Conservation (phyloP, 64 coral and sea anemone species). For the Montipora efflorescens region DNA sequence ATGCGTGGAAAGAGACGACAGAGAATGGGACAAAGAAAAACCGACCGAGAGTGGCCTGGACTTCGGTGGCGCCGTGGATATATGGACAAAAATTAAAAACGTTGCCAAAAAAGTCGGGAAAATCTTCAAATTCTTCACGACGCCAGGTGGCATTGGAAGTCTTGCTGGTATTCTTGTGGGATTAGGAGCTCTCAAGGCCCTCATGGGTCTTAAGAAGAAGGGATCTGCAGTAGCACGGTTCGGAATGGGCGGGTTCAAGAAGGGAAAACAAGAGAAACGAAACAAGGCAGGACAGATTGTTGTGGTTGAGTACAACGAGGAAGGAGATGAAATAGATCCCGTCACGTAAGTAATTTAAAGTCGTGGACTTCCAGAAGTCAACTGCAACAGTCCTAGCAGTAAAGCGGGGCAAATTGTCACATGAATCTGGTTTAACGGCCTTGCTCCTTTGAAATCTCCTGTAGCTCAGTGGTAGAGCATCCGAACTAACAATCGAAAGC, state of each 20-base stretch:
- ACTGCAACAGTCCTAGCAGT: too few relatives aligned
- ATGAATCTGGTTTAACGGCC: too few relatives aligned
- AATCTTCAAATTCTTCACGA: conserved; percentile 30
- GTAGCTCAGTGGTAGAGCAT: too few relatives aligned
- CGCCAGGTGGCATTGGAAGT: neutral
- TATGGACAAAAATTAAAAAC: conserved; percentile 72
- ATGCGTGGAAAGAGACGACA: conserved; percentile 66
- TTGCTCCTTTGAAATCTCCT: too few relatives aligned
- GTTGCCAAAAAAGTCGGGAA: conserved; percentile 33
- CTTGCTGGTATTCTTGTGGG: conserved; percentile 19
- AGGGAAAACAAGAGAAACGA: conserved; percentile 23
- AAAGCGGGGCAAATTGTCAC: too few relatives aligned
- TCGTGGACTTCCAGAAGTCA: too few relatives aligned
- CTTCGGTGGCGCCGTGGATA: conserved; percentile 35
- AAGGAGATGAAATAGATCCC: conserved; percentile 79
- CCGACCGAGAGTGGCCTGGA: conserved; percentile 60
- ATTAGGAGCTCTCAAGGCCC: conserved; percentile 63
- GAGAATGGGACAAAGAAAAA: conserved; percentile 58
- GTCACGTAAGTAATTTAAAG: conserved; percentile 78
- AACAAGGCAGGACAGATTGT: conserved; percentile 75
- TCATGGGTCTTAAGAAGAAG: conserved; percentile 39
- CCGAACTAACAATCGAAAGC: too few relatives aligned
- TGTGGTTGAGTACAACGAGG: conserved; percentile 84
- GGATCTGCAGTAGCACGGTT: conserved; percentile 65
- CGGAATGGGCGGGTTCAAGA: conserved; percentile 70